A percentile compares a stretch with the other conserved stretches of the same genome.
Evolutionary conservation across 2,888 invertebrate genomes (phyloP).

Genomic region (Bruchidius siliquastri): DNA sequence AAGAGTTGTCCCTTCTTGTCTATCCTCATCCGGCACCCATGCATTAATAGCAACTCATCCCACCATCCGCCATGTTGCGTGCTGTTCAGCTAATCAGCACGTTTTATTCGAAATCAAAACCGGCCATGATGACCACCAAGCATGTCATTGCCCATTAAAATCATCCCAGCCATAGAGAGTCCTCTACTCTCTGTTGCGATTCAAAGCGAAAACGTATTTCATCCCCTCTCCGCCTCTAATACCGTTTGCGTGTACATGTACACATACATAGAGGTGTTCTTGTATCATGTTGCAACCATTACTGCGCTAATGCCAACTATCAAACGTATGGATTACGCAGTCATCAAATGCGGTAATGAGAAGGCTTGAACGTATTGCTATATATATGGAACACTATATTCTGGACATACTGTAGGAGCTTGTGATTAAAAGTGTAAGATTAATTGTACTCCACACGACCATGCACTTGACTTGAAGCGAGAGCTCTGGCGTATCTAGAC

Average conservation of each 20-base stretch:
- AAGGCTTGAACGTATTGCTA: neutral
- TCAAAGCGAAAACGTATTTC: conserved; percentile 37
- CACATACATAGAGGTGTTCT: conserved; percentile 28
- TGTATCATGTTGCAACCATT: conserved; percentile 26
- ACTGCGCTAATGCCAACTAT: neutral
- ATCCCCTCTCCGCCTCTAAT: conserved; percentile 11
- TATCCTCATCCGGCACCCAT: neutral
- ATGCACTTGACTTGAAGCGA: too few relatives aligned
- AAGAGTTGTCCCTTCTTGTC: neutral
- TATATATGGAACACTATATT: neutral
- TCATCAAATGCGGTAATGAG: neutral
- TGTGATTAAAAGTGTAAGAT: too few relatives aligned
- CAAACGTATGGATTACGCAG: neutral
- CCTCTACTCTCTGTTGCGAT: conserved; percentile 32
- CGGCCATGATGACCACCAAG: conserved; percentile 27
- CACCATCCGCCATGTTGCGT: conserved; percentile 37
- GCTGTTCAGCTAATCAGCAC: conserved; percentile 44
- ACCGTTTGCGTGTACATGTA: neutral
- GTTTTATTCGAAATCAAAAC: conserved; percentile 40
- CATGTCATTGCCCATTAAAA: conserved; percentile 47
- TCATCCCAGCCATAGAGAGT: conserved; percentile 38
- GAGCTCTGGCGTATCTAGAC: too few relatives aligned
- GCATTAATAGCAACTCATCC: conserved; percentile 15
- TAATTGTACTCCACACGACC: too few relatives aligned
- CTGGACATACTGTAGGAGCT: too few relatives aligned